Evolutionary conservation across 2,888 invertebrate species (phyloP).

Genomic region (Acrobasis repandana): DNA sequence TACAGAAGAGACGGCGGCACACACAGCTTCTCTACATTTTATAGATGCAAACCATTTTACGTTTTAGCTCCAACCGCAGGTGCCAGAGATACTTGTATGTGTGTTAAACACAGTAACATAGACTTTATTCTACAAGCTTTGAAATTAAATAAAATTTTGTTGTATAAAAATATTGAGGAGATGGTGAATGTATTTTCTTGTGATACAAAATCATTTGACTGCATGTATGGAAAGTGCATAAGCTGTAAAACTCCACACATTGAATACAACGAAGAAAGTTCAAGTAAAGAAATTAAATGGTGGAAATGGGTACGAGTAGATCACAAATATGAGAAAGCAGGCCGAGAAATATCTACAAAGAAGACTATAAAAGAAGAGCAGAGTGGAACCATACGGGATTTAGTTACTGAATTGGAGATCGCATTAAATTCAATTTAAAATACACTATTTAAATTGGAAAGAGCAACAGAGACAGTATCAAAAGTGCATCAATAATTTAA

Average conservation of each 20-base stretch:
- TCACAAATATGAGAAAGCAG: conserved; percentile 16
- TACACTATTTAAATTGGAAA: conserved; percentile 9
- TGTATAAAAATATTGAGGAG: background rate
- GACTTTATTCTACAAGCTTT: background rate
- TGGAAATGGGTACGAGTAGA: conserved; percentile 15
- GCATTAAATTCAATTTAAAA: background rate
- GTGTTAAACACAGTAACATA: conserved; percentile 27
- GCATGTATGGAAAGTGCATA: conserved; percentile 6
- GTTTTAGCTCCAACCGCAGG: conserved; percentile 24
- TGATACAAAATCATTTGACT: conserved; percentile 6
- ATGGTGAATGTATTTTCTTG: background rate
- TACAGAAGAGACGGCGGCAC: conserved; percentile 32
- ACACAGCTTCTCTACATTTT: conserved; percentile 31
- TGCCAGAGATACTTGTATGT: conserved; percentile 28
- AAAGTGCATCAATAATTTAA: background rate
- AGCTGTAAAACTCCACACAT: background rate
- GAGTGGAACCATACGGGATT: background rate
- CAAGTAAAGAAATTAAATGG: conserved; percentile 15
- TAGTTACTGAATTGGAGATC: background rate
- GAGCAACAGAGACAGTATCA: background rate
- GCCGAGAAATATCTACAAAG: conserved; percentile 10
- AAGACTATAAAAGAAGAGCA: conserved; percentile 12
- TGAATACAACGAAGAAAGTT: background rate
- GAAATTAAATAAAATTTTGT: background rate
- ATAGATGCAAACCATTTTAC: conserved; percentile 32